Evolutionary conservation across 2,113 vertebrate species (phyloP), one percentile per base, ranked within the genome.

Genomic region (Charadrius vociferus): DNA sequence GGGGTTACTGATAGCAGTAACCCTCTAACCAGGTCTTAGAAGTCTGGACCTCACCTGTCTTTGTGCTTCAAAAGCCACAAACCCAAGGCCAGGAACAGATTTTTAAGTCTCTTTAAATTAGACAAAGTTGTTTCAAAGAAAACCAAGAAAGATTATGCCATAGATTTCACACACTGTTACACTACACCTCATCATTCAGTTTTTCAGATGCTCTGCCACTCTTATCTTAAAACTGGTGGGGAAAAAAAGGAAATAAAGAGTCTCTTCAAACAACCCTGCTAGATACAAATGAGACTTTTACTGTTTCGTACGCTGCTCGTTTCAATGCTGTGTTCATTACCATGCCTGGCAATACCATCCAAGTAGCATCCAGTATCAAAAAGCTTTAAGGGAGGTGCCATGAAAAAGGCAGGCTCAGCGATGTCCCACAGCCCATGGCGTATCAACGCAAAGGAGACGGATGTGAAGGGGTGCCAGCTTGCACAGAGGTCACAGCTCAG

Each of bases 181-280:
- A 32, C 7, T 53, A 78, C 3, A 70, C 11, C 8, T 30, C 20
- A 1, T 39, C 11, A 41, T 41, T 49, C 66, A 50, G 15, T 66
- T 58, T 89, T 73, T 81, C 41, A 68, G 49, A 30, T 34, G 27
- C 15, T 34, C 22, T 77, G 50, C 12, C 53, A 41, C 36, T 20
- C 23, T 32, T 30, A 49, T 3, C 52, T 72, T 79, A 73, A 88
- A 80, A 65, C 1, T 27, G 10, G 3, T 5, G 14, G 9, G 0
- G 12, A 12, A 2, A 4, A 5, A 6, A 20, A 3, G 0, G 1
- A 12, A 47, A 32, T 2, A 45, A 18, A 20, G 1, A 21, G 17
- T 19, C 3, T 58, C 45, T 90, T 95, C 18, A 53, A 59, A 77
- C 45, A 67, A n/a, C 3, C 2, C 26, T 47, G 3, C 18, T 34